Evolutionary conservation across 1,140 invertebrate genomes (phyloP), one percentile per base, ranked within the genome.

Genomic region (Diploscapter pachys): DNA sequence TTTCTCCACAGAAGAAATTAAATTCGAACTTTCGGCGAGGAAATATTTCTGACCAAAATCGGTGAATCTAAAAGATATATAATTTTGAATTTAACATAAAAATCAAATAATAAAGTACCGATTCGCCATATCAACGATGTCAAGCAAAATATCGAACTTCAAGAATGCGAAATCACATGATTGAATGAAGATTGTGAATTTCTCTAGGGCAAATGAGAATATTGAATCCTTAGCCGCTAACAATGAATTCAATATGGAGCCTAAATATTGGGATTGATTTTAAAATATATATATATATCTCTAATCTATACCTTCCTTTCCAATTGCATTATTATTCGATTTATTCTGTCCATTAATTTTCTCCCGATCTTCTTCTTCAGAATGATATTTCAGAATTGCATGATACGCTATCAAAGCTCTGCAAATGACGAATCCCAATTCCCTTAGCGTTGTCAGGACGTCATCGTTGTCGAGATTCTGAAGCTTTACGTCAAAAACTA

Each of bases 141-240:
- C 76, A 49, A 84, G 51, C 55, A 84, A 82, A 48, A 79, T 67
- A 55, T 84, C 82, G 63, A 84, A 82, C 66, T 85, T 84, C 4
- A 84, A 51, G 3, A 68, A 54, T 3, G 65, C 64, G 9, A 84
- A 73, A 53, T 85, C 83, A 3, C 77, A 66, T 9, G 69, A 71
- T 49, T 59, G 65, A 1, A 84, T 65, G 31, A 84, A 73, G 55
- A 62, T 70, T 62, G 79, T 73, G 50, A 81, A 77, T 8, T 78
- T 67, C 11, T 53, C 4, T 5, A 77, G 69, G 4, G 81, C 82
- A 11, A 69, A 69, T 51, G 76, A 55, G 53, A 85, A 83, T 0
- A 83, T 55, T 2, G 56, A 52, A 5, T 11, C 73, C 77, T 5
- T 66, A 55, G 49, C 64, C 79, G 55, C 48, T 59, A 48, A 82